Percentiles rank a stretch among this genome's conserved stretches.
Evolutionary conservation across 2,888 invertebrate species (phyloP).

Genomic region (Odontocolon sp.): DNA sequence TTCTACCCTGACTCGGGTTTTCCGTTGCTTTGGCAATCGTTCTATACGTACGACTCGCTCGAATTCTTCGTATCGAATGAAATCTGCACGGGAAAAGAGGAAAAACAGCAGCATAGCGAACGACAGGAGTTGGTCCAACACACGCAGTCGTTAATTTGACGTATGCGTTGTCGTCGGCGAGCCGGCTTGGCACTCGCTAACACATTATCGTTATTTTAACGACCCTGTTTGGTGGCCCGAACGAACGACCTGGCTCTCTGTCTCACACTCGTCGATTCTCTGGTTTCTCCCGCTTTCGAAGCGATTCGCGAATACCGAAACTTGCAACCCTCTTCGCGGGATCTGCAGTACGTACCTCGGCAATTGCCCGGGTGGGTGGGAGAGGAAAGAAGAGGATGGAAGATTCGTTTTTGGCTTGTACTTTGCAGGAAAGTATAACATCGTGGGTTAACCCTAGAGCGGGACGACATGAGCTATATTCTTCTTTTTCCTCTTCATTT

Average conservation of each 20-base stretch:
- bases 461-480: conserved; percentile 21
- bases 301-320: conserved; percentile 8
- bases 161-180: conserved; percentile 67
- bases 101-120: conserved; percentile 46
- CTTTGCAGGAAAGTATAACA: conserved; percentile 45
- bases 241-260: conserved; percentile 48
- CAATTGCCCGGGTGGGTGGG: neutral
- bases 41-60: conserved; percentile 6
- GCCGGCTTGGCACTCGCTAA: conserved; percentile 67
- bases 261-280: conserved; percentile 7
- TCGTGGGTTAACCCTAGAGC: conserved; percentile 12
- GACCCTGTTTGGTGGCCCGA: conserved; percentile 66
- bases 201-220: conserved; percentile 72
- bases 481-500: conserved; percentile 40
- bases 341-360: neutral
- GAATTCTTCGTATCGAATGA: conserved; percentile 47
- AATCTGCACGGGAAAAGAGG: conserved; percentile 26
- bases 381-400: neutral
- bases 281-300: conserved; percentile 27
- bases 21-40: conserved; percentile 43
- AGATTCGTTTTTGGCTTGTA: conserved; percentile 42
- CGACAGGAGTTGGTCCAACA: conserved; percentile 60
- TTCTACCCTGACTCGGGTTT: neutral
- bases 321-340: conserved; percentile 42
- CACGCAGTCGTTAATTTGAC: conserved; percentile 70